phyloP scores from a whole-genome alignment of 2,888 invertebrate genomes.

The Coleophora flavipennella region DNA sequence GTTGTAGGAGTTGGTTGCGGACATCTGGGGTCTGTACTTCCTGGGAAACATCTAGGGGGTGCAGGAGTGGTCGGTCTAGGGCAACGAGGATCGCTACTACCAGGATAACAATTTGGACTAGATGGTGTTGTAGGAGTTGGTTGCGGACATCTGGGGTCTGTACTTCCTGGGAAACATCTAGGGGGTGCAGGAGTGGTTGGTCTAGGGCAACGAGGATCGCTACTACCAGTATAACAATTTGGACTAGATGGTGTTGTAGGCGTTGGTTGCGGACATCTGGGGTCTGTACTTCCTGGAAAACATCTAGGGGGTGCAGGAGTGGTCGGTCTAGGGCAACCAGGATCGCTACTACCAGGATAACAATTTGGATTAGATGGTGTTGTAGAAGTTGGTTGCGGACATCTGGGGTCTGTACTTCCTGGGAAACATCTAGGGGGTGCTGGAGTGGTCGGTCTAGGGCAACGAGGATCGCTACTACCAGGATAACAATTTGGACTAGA shows the following conservation, averaged over 20 bases:
- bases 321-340: slow-evolving; percentile 17
- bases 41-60: background rate
- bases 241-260: slow-evolving; percentile 2
- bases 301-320: slow-evolving; percentile 10
- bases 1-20: slow-evolving; percentile 7
- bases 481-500: slow-evolving; percentile 28
- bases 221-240: slow-evolving; percentile 11
- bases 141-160: slow-evolving; percentile 33
- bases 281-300: slow-evolving; percentile 10
- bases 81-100: slow-evolving; percentile 39
- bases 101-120: slow-evolving; percentile 25
- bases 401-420: slow-evolving; percentile 1
- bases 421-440: slow-evolving; percentile 8
- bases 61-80: slow-evolving; percentile 20
- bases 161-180: slow-evolving; percentile 20
- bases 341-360: slow-evolving; percentile 32
- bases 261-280: slow-evolving; percentile 5
- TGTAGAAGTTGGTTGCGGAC: slow-evolving; percentile 17
- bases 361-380: slow-evolving; percentile 15
- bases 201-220: slow-evolving; percentile 28
- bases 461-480: slow-evolving; percentile 40
- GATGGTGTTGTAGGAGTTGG: slow-evolving; percentile 13
- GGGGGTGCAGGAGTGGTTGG: slow-evolving; percentile 20
- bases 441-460: slow-evolving; percentile 20
- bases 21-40: background rate